Evolutionary conservation across 2,113 vertebrate species (phyloP), one percentile per base, ranked within the genome.

Genomic region (Nycticebus coucang): DNA sequence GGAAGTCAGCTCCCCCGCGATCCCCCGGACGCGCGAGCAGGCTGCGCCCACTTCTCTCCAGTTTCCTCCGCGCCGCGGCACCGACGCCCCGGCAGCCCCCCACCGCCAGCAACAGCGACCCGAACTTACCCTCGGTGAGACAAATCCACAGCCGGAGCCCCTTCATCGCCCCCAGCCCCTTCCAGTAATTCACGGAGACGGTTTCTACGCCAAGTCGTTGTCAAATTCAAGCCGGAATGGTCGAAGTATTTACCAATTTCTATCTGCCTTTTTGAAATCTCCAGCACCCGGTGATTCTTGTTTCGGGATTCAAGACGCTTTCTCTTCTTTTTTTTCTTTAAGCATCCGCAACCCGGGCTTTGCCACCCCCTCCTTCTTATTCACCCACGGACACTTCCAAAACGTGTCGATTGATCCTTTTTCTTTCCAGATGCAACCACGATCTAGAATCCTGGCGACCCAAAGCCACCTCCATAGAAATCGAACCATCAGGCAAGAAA

Each of bases 401-500:
- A 98, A 97, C 94, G 96, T 64, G 93, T 79, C 85, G 97, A 98
- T 98, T 98, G 83, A 95, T 97, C 94, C 97, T 96, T 97, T 96
- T 95, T 79, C 96, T 97, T 93, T 97, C 98, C 94, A 96, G 93
- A 96, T 88, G 96, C 96, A 91, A 86, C 92, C 85, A 87, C 72
- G 86, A 98, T 97, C 97, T 98, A 96, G 97, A 96, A 97, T 97
- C 97, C 96, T 95, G 93, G 95, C 81, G 83, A 98, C 97, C 96
- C 86, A 53, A 96, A 97, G 97, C 98, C 98, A 97, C 97, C 98
- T 98, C 98, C 98, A 98, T 98, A 97, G 91, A 98, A 98, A 98
- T 99, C 98, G 98, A 97, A 98, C 98, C 98, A 98, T 98, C 97
- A 98, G 97, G 98, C 97, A 97, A 98, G 98, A 98, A 98, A 98